Percentiles rank a stretch among this genome's conserved stretches.
Evolutionary conservation across 2,888 invertebrate genomes (phyloP).

Genomic region (Petrolisthes manimaculis): DNA sequence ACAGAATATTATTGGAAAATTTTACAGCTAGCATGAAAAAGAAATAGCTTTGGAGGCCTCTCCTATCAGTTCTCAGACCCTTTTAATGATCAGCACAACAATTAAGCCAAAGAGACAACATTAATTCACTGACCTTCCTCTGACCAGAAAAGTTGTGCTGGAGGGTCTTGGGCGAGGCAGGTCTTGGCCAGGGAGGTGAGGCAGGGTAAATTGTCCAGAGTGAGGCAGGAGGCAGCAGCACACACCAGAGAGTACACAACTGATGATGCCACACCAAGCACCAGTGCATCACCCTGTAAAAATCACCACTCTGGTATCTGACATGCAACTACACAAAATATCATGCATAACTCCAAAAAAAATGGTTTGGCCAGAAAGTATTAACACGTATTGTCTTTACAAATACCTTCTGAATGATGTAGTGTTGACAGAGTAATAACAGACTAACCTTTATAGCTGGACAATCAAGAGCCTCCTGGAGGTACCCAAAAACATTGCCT

Average conservation of each 20-base stretch:
- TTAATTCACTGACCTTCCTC: slow-evolving; percentile 54
- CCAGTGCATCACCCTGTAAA: slow-evolving; percentile 57
- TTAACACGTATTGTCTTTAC: background rate
- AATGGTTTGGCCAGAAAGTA: background rate
- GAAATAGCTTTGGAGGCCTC: too few species aligned
- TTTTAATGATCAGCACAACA: too few species aligned
- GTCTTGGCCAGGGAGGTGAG: slow-evolving; percentile 53
- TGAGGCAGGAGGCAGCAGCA: slow-evolving; percentile 47
- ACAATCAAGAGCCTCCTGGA: slow-evolving; percentile 51
- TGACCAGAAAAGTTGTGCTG: slow-evolving; percentile 64
- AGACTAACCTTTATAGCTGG: slow-evolving; percentile 50
- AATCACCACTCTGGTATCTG: background rate
- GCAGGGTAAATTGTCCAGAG: slow-evolving; percentile 37
- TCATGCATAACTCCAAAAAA: background rate
- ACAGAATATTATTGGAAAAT: too few species aligned
- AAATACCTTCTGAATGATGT: background rate
- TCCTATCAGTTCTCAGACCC: too few species aligned
- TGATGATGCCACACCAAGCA: slow-evolving; percentile 48
- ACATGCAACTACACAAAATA: background rate
- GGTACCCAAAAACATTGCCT: slow-evolving; percentile 61
- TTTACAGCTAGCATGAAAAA: too few species aligned
- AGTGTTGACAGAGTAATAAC: background rate
- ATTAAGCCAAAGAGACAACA: too few species aligned
- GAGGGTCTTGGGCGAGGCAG: slow-evolving; percentile 54
- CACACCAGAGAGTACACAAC: slow-evolving; percentile 64